phyloP scores from a whole-genome alignment of 2,797 vertebrate genomes.

The Hypotaenidia okinawae region DNA sequence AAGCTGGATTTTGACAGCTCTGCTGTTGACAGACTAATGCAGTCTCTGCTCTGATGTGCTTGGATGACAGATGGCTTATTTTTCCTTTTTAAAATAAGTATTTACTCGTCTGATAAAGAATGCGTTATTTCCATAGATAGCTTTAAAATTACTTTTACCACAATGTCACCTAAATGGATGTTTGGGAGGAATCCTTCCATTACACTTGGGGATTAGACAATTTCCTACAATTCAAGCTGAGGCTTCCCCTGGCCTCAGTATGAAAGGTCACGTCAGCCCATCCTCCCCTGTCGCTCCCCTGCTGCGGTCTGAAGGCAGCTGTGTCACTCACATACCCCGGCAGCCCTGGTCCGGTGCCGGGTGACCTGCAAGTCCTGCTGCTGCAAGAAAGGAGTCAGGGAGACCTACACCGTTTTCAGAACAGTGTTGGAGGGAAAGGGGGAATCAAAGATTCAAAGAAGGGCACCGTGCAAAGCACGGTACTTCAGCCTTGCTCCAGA shows the following conservation, averaged over 20 bases:
- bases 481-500: neutral
- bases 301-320: neutral
- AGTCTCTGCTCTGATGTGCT: slow-evolving; percentile 2
- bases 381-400: neutral
- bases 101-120: slow-evolving; percentile 36
- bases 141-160: neutral
- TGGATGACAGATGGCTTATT: slow-evolving; percentile 25
- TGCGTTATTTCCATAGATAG: neutral
- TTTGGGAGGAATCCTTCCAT: neutral
- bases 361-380: neutral
- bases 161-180: neutral
- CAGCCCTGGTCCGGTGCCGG: rapidly evolving
- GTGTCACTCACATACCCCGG: neutral
- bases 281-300: neutral
- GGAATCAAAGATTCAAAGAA: neutral
- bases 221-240: neutral
- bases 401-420: neutral
- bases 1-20: slow-evolving; percentile 54
- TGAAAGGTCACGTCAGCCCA: neutral
- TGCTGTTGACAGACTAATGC: slow-evolving; percentile 57
- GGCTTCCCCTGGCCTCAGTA: neutral
- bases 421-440: neutral
- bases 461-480: rapidly evolving
- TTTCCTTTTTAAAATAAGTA: slow-evolving; percentile 47
- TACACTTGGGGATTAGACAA: neutral